Conservation (phyloP, 1,140 invertebrate genomes). For the Hycleus cichorii region DNA sequence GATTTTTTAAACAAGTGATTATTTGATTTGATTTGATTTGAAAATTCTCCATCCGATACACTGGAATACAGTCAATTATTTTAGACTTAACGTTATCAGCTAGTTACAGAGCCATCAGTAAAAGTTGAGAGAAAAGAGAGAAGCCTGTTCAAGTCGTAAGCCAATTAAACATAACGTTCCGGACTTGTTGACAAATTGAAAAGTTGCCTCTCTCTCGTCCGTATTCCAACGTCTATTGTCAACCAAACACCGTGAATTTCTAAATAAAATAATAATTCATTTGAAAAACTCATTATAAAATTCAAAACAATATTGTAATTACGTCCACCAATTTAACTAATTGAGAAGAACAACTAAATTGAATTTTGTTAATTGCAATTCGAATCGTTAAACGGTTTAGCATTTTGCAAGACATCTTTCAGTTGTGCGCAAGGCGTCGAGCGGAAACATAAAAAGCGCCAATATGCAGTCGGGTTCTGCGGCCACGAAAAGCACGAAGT, state of each 20-base stretch:
- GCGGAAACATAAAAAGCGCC: no score
- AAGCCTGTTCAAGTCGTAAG: slow-evolving; percentile 8
- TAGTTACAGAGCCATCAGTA: slow-evolving; percentile 9
- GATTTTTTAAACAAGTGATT: no score
- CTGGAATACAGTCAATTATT: slow-evolving; percentile 11
- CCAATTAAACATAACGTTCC: slow-evolving; percentile 8
- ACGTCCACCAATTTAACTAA: not conserved
- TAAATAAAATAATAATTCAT: slow-evolving; percentile 6
- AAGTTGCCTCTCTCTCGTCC: not conserved
- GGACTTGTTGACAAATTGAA: slow-evolving; percentile 5
- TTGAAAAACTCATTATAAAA: not conserved
- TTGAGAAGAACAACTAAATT: no score
- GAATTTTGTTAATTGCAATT: no score
- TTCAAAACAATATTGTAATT: not conserved
- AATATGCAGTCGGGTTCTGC: no score
- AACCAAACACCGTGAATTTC: not conserved
- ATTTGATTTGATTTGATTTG: no score
- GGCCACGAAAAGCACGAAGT: no score
- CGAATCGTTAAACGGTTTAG: no score
- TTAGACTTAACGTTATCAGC: slow-evolving; percentile 11
- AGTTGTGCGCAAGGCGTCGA: no score
- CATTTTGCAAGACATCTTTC: no score
- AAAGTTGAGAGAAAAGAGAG: not conserved
- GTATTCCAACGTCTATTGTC: no score
- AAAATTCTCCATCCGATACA: not conserved